Evolutionary conservation across 1,140 invertebrate species (phyloP), one percentile per base, ranked within the genome.

Genomic region (Drosophila gunungcola): DNA sequence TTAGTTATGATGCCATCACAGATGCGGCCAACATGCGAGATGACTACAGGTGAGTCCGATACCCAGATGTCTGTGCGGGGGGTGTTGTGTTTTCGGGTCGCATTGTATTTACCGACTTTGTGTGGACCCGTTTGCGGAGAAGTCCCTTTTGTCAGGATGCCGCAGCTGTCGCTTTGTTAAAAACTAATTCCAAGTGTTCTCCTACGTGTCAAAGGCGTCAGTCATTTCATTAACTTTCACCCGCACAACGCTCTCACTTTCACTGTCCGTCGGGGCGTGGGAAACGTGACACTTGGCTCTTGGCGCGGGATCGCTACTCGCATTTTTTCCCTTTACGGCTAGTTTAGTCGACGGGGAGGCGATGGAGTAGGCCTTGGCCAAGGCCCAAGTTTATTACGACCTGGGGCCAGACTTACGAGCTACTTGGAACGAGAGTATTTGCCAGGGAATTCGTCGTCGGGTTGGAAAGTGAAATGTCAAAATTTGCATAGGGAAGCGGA

Each of bases 1-100:
- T 94, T 9, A 94, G 94, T 34, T 94, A 94, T 77, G 93, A 94
- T 60, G 90, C 92, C 60, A 72, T 92, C 41, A 90, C 83, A 41
- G 80, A 93, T 52, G 90, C 93, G 46, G 79, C 91, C 65, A 79
- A 91, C 58, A 74, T 91, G 52, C 91, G 93, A 64, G 93, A 94
- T 69, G 93, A 93, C 56, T 85, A 72, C 84, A 88, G 91, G 91
- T 92, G 74, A 45, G 60, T 65, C 13, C 13, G 21, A 25, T 3
- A 11, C 9, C 21, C 5, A 11, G 25, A 25, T 38, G 45, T 29
- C 55, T 45, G 61, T 3, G 27, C 46, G 2, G 16, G 16, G 25
- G 16, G 46, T 29, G 57, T 56, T 75, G 60, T 75, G 48, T 54
- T 63, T 54, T 63, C 36, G 4, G 16, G 3, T 4, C n/a, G 27